Evolutionary conservation across 2,888 invertebrate genomes (phyloP).

Genomic region (Brachynemurus nebulosus): DNA sequence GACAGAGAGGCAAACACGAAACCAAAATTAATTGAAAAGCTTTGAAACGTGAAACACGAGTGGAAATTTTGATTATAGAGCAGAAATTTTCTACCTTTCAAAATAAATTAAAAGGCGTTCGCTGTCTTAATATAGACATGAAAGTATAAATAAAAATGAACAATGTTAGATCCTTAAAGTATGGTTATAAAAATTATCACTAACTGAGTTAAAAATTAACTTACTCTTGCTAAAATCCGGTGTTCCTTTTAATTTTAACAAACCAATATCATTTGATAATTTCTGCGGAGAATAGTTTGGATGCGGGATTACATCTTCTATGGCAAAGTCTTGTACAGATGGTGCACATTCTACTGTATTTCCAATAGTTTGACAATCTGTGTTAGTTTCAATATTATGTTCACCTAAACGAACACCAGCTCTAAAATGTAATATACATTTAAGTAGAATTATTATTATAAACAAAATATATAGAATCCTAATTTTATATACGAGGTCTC

Average conservation of each 20-base stretch:
- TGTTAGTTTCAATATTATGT: conserved; percentile 33
- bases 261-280: conserved; percentile 43
- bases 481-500: no score
- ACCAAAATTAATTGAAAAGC: no score
- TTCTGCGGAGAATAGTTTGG: conserved; percentile 34
- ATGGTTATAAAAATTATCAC: background rate
- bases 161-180: background rate
- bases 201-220: background rate
- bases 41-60: no score
- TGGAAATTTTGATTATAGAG: no score
- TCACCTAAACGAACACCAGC: conserved; percentile 49
- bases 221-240: conserved; percentile 27
- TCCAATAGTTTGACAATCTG: conserved; percentile 29
- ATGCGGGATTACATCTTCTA: conserved; percentile 37
- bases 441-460: background rate
- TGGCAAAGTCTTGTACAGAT: conserved; percentile 36
- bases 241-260: conserved; percentile 33
- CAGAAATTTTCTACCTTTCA: no score
- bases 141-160: background rate
- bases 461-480: background rate
- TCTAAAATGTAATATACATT: conserved; percentile 26
- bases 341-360: conserved; percentile 29
- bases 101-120: no score
- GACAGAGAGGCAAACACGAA: no score
- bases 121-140: no score